These are phyloP conservation scores for Pluvialis apricaria DNA, from an alignment of 2,113 vertebrate species.

Conservation along the genomic window DNA sequence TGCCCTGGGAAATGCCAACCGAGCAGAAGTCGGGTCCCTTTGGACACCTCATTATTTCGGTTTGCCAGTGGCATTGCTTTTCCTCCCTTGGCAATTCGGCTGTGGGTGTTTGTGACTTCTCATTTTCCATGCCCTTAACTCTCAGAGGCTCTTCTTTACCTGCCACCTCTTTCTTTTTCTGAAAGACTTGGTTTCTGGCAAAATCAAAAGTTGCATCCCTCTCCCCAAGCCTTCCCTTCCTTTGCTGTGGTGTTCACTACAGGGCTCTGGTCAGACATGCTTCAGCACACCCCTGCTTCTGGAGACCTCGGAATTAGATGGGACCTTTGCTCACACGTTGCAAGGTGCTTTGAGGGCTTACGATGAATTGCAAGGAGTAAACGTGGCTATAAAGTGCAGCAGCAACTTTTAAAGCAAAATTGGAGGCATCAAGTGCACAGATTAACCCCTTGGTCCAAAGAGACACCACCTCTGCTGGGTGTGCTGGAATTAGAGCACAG, in stretches of 20 bases:
- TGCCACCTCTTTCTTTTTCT: not conserved
- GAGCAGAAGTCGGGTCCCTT: not conserved
- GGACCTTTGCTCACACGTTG: not conserved
- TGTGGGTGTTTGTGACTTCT: conserved; percentile 6
- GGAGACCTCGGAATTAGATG: not conserved
- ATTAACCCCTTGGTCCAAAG: not conserved
- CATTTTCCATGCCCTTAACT: conserved; percentile 16
- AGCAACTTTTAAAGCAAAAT: not conserved
- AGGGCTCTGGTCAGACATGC: not conserved
- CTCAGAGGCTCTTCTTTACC: not conserved
- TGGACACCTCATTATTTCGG: conserved; percentile 40
- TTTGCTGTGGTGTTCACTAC: not conserved
- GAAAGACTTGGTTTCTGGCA: not conserved
- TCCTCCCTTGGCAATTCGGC: conserved; percentile 5
- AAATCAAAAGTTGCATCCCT: not conserved
- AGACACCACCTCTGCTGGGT: not conserved
- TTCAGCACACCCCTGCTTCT: not conserved
- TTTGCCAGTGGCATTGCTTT: not conserved
- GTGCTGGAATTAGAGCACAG: not conserved
- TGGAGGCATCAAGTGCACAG: not conserved
- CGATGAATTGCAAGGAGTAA: not conserved
- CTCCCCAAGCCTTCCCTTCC: not conserved
- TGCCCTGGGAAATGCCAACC: not conserved
- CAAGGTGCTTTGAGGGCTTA: not conserved
- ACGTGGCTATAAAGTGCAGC: not conserved